phyloP scores from a whole-genome alignment of 1,140 invertebrate genomes.

The Diorhabda carinulata region DNA sequence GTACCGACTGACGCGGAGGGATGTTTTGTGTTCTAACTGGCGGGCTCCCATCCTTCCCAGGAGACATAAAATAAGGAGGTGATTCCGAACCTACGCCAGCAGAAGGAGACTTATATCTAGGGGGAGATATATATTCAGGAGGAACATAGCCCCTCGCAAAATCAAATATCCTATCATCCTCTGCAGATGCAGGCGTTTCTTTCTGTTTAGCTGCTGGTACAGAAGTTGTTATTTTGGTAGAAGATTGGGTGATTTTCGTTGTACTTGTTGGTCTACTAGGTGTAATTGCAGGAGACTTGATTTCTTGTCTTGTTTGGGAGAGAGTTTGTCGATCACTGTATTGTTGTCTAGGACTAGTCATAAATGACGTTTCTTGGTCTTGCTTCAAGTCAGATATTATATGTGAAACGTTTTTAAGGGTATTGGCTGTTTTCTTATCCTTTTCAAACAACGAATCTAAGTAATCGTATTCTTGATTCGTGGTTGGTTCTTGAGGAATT shows the following conservation, averaged over 20 bases:
- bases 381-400: constrained; percentile 2
- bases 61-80: neutral
- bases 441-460: neutral
- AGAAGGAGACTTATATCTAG: neutral
- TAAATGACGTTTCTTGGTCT: neutral
- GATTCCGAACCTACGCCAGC: neutral
- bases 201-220: neutral
- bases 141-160: neutral
- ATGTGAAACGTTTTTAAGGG: neutral
- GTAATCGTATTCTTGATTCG: neutral
- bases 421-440: neutral
- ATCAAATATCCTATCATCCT: neutral
- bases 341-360: neutral
- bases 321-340: neutral
- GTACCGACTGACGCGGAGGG: too few relatives aligned
- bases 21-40: too few relatives aligned
- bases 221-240: neutral
- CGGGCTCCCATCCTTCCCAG: too few relatives aligned
- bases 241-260: neutral
- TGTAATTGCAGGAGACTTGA: neutral
- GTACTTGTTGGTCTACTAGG: neutral
- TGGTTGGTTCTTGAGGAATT: neutral
- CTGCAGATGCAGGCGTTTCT: neutral
- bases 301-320: neutral
- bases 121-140: neutral